Conservation (phyloP, 1,140 invertebrate species). For the Leucophenga varia region DNA sequence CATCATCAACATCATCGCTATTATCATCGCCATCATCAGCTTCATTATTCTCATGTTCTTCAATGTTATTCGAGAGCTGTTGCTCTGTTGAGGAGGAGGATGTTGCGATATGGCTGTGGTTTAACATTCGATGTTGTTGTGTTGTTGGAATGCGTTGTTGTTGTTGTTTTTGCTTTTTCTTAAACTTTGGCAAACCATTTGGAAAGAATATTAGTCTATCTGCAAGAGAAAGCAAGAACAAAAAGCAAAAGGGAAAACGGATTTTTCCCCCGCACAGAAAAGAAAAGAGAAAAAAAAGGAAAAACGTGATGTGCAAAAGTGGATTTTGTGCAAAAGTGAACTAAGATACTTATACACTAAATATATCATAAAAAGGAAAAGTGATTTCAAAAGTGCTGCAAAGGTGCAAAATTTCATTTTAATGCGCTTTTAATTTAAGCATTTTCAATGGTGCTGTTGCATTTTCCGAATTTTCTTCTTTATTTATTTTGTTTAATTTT, state of each 20-base stretch:
- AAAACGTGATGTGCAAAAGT: conserved; percentile 30
- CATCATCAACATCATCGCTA: conserved; percentile 38
- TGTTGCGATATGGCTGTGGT: no score
- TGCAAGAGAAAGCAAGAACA: conserved; percentile 26
- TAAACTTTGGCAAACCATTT: conserved; percentile 46
- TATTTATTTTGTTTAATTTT: no score
- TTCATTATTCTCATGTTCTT: conserved; percentile 22
- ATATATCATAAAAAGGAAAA: no score
- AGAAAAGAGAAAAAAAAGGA: no score
- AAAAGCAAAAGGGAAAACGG: no score
- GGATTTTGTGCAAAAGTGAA: conserved; percentile 41
- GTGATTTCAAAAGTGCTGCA: no score
- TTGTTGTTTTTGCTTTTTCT: conserved; percentile 26
- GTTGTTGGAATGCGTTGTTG: conserved; percentile 13
- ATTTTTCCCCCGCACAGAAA: no score
- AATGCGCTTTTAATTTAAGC: no score
- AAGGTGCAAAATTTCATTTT: conserved; percentile 43
- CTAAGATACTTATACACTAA: no score
- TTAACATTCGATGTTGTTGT: no score
- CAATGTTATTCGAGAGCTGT: conserved; percentile 39
- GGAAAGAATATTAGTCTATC: conserved; percentile 56
- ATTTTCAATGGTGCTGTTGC: no score
- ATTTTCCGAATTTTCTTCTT: no score
- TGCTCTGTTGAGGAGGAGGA: background rate
- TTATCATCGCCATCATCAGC: conserved; percentile 15